Evolutionary conservation across 2,113 vertebrate species (phyloP), one percentile per base, ranked within the genome.

Genomic region (Anhinga anhinga): DNA sequence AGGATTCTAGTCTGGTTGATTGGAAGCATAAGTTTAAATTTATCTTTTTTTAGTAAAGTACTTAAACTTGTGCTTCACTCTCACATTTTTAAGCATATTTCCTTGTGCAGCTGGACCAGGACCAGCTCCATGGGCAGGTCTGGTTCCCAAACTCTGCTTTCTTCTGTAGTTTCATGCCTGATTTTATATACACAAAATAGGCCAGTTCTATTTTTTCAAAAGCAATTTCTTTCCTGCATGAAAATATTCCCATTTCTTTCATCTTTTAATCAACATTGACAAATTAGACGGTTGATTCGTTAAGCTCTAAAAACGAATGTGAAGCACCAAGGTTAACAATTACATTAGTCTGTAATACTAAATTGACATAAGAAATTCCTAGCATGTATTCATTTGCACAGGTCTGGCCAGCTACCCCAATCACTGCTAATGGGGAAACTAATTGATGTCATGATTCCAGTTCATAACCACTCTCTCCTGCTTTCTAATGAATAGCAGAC

Each of bases 371-470:
- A 89, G 94, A 90, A 97, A 96, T 97, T 97, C 95, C 76, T 90
- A 84, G 90, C 93, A 52, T 94, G 67, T 73, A 91, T 95, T 93
- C 67, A 10, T 86, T 80, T 78, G 89, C 58, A 77, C 59, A 50
- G 88, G 90, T 76, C 86, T 86, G 77, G 94, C 85, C 91, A 87
- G 70, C 76, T 94, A 85, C 83, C 66, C 90, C 80, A 86, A 73
- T 93, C 89, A 71, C 90, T 22, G 30, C 96, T 96, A 97, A 97
- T 94, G 94, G 91, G 79, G 69, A 96, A 92, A 91, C 84, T 93
- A 97, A 98, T 96, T 95, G 96, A 97, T 97, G 97, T 97, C 95
- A 89, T 78, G 91, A 96, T 96, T 95, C 93, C 58, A 97, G 88
- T 93, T 93, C 88, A 85, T 96, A 95, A 95, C 90, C 63, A 73